Evolutionary conservation across 2,113 vertebrate species (phyloP), one percentile per base, ranked within the genome.

Genomic region (Gymnocephalus cernua): DNA sequence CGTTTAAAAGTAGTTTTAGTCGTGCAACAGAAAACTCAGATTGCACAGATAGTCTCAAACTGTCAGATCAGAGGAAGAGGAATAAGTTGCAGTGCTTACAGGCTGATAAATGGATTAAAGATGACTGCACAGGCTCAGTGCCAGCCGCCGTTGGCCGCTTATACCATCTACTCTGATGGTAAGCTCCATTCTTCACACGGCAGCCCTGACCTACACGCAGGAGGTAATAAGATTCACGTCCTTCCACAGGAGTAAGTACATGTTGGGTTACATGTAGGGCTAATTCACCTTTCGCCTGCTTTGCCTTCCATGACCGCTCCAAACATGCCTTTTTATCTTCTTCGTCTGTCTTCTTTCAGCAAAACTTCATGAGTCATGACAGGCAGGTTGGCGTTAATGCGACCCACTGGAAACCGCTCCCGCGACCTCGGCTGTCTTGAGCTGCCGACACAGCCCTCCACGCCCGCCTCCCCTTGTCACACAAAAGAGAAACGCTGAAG

Each of bases 321-420:
- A 65, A 83, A 64, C 65, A 9, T 3, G 15, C 48, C 48, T 8
- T 69, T 27, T 67, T 4, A 19, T 67, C 59, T 15, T 19, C 21
- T 54, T 25, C 63, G 6, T 58, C 69, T 45, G 38, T 47, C 72
- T 62, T 10, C 25, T 41, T 45, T 35, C 66, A 10, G 69, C 48
- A 50, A 41, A 80, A 86, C 89, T 82, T 86, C 78, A 72, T 61
- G 81, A 91, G 87, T 86, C 82, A 48, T 93, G 90, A 93, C 91
- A 89, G 91, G 82, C 78, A 68, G 86, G 84, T 85, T 83, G 75
- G 80, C 70, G 66, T 86, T 44, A 70, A 73, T 9, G 75, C 74
- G 87, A 89, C 90, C 91, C 85, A 54, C 90, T 77, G 72, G 85
- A 90, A 89, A 38, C 76, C 27, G 12, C 72, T 79, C 73, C 66